Conservation (phyloP, 2,797 vertebrate species). For the Myotis daubentonii region DNA sequence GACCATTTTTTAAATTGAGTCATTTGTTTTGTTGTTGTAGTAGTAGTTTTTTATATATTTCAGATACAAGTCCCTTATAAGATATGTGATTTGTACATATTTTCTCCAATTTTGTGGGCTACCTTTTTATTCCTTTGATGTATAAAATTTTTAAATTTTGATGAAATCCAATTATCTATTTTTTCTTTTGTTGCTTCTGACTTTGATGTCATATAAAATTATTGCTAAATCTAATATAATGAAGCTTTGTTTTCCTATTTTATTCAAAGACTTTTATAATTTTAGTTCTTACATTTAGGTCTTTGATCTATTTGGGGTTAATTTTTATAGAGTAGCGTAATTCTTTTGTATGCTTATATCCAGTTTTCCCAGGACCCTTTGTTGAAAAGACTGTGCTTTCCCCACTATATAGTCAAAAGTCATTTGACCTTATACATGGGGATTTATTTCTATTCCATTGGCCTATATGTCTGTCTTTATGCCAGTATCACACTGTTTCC, state of each 20-base stretch:
- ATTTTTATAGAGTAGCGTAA: neutral
- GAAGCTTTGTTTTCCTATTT: neutral
- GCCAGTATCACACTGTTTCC: neutral
- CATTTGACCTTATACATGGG: neutral
- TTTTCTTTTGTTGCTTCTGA: neutral
- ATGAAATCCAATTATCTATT: neutral
- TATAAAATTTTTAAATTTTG: neutral
- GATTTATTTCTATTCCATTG: neutral
- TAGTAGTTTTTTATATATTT: neutral
- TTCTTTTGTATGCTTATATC: neutral
- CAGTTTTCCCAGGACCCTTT: neutral
- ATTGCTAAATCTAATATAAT: neutral
- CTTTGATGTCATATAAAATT: neutral
- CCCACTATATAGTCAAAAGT: neutral
- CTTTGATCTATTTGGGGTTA: neutral
- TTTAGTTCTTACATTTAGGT: neutral
- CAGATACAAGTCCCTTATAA: neutral
- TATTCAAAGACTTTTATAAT: neutral
- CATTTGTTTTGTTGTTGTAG: neutral
- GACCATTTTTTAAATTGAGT: neutral
- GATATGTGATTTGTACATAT: neutral
- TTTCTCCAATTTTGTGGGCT: neutral
- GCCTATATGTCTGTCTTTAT: neutral
- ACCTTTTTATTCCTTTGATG: neutral
- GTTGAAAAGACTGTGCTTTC: neutral